Conservation (phyloP, 2,113 vertebrate genomes). For the Cercocebus atys region DNA sequence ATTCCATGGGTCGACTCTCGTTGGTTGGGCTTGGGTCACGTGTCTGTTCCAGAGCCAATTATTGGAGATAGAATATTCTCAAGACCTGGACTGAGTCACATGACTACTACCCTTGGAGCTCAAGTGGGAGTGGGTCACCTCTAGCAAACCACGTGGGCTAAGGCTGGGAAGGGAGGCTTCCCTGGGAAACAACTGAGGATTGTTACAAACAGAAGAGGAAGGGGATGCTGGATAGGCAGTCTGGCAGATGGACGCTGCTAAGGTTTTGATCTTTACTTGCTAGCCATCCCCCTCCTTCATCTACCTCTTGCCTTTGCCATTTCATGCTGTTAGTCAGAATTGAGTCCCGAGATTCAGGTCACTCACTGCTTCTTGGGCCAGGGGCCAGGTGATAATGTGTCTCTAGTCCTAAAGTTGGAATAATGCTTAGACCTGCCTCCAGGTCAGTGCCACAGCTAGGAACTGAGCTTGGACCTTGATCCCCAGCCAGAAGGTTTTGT, state of each 20-base stretch:
- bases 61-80: neutral
- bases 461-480: neutral
- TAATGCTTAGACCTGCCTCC: neutral
- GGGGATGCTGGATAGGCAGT: neutral
- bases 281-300: accelerated
- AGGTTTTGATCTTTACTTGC: neutral
- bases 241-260: neutral
- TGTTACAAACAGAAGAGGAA: neutral
- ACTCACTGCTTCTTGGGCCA: neutral
- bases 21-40: neutral
- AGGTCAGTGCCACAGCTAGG: neutral
- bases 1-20: neutral
- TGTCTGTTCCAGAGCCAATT: neutral
- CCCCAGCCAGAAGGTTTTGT: neutral
- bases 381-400: neutral
- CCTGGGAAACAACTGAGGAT: neutral
- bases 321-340: neutral
- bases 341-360: conserved; percentile 2
- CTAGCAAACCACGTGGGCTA: neutral
- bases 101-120: neutral
- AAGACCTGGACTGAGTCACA: neutral
- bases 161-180: neutral
- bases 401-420: neutral
- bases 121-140: neutral
- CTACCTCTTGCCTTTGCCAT: neutral